A percentile compares a stretch with the other conserved stretches of the same genome.
Conservation (phyloP, 92 coral and sea anemone species). For the Zoanthus solanderi region DNA sequence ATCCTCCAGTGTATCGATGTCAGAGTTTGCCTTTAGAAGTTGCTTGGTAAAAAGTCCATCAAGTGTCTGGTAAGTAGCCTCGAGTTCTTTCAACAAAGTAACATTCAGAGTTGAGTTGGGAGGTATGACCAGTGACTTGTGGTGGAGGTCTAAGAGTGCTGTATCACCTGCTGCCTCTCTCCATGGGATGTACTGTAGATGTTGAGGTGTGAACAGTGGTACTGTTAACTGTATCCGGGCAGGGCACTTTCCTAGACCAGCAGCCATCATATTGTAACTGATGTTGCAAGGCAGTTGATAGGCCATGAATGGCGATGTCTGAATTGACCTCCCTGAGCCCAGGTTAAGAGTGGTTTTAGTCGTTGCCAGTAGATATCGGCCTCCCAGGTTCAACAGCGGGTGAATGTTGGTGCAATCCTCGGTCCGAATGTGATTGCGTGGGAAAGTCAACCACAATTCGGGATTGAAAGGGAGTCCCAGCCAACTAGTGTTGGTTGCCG, state of each 20-base stretch:
- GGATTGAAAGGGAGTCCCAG: background rate
- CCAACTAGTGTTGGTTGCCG: no score
- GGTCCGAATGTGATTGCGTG: background rate
- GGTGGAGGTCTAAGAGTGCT: slow-evolving; percentile 3
- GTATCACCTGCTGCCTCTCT: slow-evolving; percentile 11
- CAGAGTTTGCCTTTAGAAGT: slow-evolving; percentile 9
- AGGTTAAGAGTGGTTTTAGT: background rate
- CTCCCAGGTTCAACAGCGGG: background rate
- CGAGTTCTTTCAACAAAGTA: slow-evolving; percentile 4
- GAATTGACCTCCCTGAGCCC: no score
- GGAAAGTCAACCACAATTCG: background rate
- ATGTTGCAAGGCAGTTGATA: background rate
- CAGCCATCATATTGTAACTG: no score
- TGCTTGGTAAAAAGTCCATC: background rate
- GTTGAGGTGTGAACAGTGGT: background rate
- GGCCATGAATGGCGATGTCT: background rate
- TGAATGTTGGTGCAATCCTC: background rate
- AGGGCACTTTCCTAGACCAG: background rate
- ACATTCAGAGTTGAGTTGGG: slow-evolving; percentile 14
- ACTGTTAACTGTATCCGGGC: background rate
- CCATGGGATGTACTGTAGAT: slow-evolving; percentile 4
- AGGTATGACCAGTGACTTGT: slow-evolving; percentile 10
- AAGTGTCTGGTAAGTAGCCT: slow-evolving; percentile 27
- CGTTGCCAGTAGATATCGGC: background rate
- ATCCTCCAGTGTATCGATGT: slow-evolving; percentile 4